These are phyloP conservation scores for Drosophila pseudoobscura DNA, from an alignment of 1,140 invertebrate species.

Conservation along the genomic window DNA sequence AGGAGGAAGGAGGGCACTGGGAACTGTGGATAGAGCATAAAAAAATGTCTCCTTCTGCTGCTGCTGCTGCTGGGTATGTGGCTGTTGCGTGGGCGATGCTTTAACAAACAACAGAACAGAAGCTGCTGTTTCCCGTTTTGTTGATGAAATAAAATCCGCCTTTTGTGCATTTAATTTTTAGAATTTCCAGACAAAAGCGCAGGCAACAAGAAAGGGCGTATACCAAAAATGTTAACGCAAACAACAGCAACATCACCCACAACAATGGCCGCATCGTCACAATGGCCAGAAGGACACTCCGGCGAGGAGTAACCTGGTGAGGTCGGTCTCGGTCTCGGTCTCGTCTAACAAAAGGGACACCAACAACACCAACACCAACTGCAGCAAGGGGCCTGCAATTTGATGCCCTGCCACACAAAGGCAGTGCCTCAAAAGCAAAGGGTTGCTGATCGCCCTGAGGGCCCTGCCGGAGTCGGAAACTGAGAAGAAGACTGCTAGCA, in stretches of 20 bases:
- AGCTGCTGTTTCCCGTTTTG: constrained; percentile 79
- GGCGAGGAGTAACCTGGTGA: constrained; percentile 65
- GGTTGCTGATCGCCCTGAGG: constrained; percentile 12
- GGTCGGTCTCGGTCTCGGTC: constrained; percentile 16
- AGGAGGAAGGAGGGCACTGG: neutral
- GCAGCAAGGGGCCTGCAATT: constrained; percentile 69
- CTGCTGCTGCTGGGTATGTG: constrained; percentile 38
- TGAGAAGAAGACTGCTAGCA: constrained; percentile 8
- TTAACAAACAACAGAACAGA: constrained; percentile 71
- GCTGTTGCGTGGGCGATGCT: constrained; percentile 75
- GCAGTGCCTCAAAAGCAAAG: constrained; percentile 21
- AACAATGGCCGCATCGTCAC: constrained; percentile 49
- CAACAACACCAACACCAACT: constrained; percentile 74
- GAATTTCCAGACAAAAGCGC: constrained; percentile 74
- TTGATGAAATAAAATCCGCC: constrained; percentile 81
- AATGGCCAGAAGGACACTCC: constrained; percentile 59
- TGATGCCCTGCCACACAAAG: constrained; percentile 55
- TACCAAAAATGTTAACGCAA: constrained; percentile 67
- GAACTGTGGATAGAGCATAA: constrained; percentile 32
- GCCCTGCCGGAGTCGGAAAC: constrained; percentile 11
- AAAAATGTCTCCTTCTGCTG: constrained; percentile 68
- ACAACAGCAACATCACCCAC: constrained; percentile 59
- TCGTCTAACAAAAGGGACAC: constrained; percentile 66
- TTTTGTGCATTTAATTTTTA: constrained; percentile 82
- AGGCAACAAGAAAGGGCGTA: constrained; percentile 79